Base-by-base conservation (phyloP, 1,140 invertebrate species). In the Lasaia peninsularis region DNA sequence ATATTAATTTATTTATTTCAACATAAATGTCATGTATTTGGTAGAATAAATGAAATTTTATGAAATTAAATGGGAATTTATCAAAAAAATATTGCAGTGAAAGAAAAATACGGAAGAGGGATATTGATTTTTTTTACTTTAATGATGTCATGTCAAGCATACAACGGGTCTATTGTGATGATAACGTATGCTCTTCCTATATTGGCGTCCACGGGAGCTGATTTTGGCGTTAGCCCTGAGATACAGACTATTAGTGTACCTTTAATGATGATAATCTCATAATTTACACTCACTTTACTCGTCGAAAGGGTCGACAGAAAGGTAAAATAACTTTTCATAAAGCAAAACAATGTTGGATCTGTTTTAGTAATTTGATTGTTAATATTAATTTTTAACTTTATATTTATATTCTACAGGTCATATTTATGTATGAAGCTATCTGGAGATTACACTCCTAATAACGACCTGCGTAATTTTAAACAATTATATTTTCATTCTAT, bases 171-270 rank as follows among this genome's bases (percentile, higher is more conserved):
- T 8, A n/a, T 50, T 3, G 49, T 31, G 9, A 52, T 52, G 16
- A 31, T 52, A 16, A 31, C 50, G 16, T 52, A 52, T 33, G 50
- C 50, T 1, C 24, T 32, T 8, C 24, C 50, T 2, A 52, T 52
- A 28, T 16, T 52, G 24, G 12, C 10, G 14, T 32, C 28, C 5
- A 33, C 28, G 2, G 28, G 24, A 16, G 28, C 16, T 16, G 28
- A 52, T 1, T 52, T 52, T 7, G 28, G 14, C 4, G 32, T 52
- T 10, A 52, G 50, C 16, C 50, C 50, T 4, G 14, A 28, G 10
- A 9, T 52, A 16, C 50, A 52, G 31, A 16, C 28, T 18, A n/a
- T 52, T 12, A 52, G 50, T 31, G 10, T 52, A 31, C 50, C 50
- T 33, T 32, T n/a, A 12, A 52, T 52, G 12, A 32, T 52, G 50